Percentiles rank a stretch among this genome's conserved stretches.
Evolutionary conservation across 35 echinoderm and acorn worm species (phyloP).

Genomic region (Eucidaris tribuloides): DNA sequence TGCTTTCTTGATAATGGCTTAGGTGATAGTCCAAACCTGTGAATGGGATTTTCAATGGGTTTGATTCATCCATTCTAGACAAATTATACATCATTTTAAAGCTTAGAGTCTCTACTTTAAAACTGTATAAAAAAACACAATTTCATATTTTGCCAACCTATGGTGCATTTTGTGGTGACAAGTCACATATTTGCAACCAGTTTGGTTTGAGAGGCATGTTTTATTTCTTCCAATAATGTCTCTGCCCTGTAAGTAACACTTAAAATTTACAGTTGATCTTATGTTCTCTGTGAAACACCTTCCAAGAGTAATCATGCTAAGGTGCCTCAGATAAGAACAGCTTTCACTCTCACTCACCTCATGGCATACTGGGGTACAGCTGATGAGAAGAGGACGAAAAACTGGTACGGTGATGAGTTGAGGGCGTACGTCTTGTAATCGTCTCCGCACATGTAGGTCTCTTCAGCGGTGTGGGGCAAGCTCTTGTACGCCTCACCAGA

Average conservation of each 20-base stretch:
- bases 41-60: too few relatives aligned
- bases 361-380: constrained; percentile 89
- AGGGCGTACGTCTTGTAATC: constrained; percentile 94
- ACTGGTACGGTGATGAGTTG: constrained; percentile 39
- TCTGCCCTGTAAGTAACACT: background rate
- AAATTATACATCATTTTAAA: too few relatives aligned
- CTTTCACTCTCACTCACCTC: constrained; percentile 49
- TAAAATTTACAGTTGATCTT: too few relatives aligned
- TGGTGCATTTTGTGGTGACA: background rate
- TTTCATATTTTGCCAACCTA: too few relatives aligned
- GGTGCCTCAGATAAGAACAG: too few relatives aligned
- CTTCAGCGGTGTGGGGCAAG: constrained; percentile 60
- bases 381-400: constrained; percentile 80
- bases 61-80: too few relatives aligned
- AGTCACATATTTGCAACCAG: background rate
- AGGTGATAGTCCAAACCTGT: too few relatives aligned
- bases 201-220: background rate
- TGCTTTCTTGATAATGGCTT: too few relatives aligned
- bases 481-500: constrained; percentile 25
- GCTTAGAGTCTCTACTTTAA: too few relatives aligned
- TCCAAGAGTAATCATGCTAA: background rate
- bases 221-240: background rate
- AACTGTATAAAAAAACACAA: too few relatives aligned
- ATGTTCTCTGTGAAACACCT: background rate
- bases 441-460: constrained; percentile 83